Evolutionary conservation across 53 echinoderm and acorn worm genomes (phyloP).

Genomic region (Zoroaster sp.): DNA sequence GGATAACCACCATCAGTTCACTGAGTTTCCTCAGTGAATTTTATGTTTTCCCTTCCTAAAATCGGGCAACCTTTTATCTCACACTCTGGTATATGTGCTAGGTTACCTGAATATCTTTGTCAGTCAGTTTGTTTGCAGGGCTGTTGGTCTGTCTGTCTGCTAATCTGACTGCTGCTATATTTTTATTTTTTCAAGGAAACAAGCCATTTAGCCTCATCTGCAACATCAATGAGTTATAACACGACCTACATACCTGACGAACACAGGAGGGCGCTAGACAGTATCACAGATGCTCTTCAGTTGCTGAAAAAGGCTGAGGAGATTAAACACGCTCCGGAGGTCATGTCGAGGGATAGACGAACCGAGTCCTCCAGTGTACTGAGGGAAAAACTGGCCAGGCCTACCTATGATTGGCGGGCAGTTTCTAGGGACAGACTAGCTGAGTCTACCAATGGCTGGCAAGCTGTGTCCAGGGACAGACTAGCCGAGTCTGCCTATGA

Average conservation of each 20-base stretch:
- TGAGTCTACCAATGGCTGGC: not conserved
- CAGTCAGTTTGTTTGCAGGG: not conserved
- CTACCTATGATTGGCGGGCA: not conserved
- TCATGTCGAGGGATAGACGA: not conserved
- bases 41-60: too few relatives aligned
- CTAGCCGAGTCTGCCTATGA: not conserved
- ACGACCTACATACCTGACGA: not conserved
- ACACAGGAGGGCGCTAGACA: slow-evolving; percentile 22
- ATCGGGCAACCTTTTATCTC: too few relatives aligned
- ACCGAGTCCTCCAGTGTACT: not conserved
- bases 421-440: not conserved
- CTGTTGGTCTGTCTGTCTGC: not conserved
- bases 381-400: not conserved
- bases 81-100: not conserved
- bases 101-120: not conserved
- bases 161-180: not conserved
- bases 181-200: not conserved
- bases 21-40: too few relatives aligned
- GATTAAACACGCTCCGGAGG: not conserved
- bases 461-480: not conserved
- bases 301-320: not conserved
- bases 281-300: not conserved
- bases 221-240: not conserved
- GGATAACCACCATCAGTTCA: too few relatives aligned
- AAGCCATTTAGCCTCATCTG: not conserved